Base-by-base conservation (phyloP, 2,113 vertebrate genomes). In the Eublepharis macularius region DNA sequence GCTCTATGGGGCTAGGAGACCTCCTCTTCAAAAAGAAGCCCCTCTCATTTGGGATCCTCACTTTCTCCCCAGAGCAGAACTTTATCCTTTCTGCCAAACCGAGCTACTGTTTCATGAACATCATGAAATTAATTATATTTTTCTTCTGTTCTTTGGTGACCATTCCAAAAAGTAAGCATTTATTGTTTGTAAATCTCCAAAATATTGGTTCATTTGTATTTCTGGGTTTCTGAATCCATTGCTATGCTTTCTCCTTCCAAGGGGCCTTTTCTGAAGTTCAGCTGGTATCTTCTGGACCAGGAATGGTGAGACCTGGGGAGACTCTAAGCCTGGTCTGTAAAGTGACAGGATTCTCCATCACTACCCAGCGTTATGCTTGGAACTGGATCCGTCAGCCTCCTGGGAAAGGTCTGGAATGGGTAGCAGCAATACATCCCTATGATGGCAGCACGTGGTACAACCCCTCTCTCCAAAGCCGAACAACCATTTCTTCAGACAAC, bases 401-500 rank as follows among this genome's bases (percentile, higher is more conserved):
- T 4, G 51, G 73, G 6, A 84, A 81, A 68, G 66, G n/a, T 21
- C 73, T 87, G 51, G 87, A 87, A 11, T 87, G 81, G 76, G 34
- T 91, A 43, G 78, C 24, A 17, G 2, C 0, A 6, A 80, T 80
- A 13, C 0, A 87, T 47, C 17, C 10, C 19, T 70, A 39, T 69
- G 16, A 21, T 24, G 80, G 80, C 1, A 21, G 10, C 4, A 78
- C 17, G 14, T 14, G 47, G 6, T 91, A 86, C 49, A 70, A 39
- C 21, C 19, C 81, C 6, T 65, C 87, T 10, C n/a, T 83, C 12
- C 24, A 80, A 66, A 66, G 86, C 26, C 83, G 76, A 2, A 39
- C 76, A 19, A 79, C 83, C 83, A 88, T 88, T 63, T 82, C 86
- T 76, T 75, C 73, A 54, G 86, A 90, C 47, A 75, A 29, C 32